A percentile compares a stretch with the other conserved stretches of the same genome.
Conservation (phyloP, 2,113 vertebrate genomes). For the Eonycteris spelaea region DNA sequence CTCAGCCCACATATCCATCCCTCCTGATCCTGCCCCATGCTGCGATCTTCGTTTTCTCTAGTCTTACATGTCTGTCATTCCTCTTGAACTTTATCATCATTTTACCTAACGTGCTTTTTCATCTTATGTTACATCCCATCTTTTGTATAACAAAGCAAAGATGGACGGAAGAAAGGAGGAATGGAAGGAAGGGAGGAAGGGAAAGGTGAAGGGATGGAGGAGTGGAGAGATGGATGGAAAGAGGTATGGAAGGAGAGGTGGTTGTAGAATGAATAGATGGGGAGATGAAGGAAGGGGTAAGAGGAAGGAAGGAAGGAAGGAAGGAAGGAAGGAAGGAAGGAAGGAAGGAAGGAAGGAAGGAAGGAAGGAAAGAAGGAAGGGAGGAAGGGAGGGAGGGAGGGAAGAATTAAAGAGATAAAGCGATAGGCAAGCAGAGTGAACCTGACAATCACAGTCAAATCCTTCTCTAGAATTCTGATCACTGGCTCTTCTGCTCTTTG, state of each 20-base stretch:
- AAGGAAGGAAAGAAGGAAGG: neutral
- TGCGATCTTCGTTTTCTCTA: rapidly evolving
- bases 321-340: neutral
- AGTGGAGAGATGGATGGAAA: neutral
- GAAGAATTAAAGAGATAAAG: neutral
- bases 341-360: neutral
- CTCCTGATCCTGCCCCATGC: rapidly evolving
- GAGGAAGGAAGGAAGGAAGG: neutral
- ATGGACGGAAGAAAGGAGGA: too few species aligned
- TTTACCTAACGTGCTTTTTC: neutral
- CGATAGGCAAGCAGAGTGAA: neutral
- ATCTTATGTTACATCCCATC: neutral
- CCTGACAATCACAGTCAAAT: neutral
- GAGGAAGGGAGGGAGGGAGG: too few species aligned
- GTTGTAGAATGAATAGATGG: neutral
- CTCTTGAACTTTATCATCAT: neutral
- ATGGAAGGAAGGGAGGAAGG: too few species aligned
- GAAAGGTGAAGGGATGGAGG: too few species aligned
- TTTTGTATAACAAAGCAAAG: neutral
- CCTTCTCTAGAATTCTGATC: neutral
- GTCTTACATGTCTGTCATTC: neutral
- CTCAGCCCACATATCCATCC: rapidly evolving
- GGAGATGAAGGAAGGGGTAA: too few species aligned
- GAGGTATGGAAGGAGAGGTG: rapidly evolving
- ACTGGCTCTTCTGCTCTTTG: neutral